phyloP scores from a whole-genome alignment of 2,113 vertebrate genomes.

The Eonycteris spelaea region DNA sequence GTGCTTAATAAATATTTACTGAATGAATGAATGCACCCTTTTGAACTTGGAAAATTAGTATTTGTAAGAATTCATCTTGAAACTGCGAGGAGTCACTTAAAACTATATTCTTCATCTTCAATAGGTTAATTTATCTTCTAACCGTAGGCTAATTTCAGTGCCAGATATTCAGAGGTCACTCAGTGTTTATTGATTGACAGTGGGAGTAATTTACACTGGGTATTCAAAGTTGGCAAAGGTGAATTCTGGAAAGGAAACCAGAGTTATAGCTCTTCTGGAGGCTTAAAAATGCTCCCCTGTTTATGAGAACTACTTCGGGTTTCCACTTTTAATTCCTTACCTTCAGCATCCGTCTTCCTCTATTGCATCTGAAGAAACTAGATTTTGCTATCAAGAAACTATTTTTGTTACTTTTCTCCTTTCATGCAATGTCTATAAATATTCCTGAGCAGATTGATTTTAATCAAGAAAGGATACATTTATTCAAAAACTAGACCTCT shows the following conservation, averaged over 20 bases:
- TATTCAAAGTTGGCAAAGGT: background rate
- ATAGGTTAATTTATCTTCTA: background rate
- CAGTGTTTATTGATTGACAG: background rate
- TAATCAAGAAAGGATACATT: background rate
- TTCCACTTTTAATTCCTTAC: background rate
- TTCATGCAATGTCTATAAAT: background rate
- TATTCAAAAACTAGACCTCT: background rate
- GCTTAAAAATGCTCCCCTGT: background rate
- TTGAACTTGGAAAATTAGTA: background rate
- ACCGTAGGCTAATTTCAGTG: background rate
- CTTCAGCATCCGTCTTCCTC: background rate
- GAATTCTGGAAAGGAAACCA: background rate
- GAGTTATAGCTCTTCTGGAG: background rate
- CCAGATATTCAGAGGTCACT: background rate
- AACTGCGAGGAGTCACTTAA: background rate
- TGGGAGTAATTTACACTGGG: background rate
- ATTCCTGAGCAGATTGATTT: background rate
- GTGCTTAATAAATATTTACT: background rate
- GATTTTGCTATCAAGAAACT: background rate
- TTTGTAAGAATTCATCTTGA: background rate
- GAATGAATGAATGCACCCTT: background rate
- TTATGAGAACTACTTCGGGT: background rate
- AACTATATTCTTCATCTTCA: background rate
- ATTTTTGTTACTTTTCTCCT: background rate
- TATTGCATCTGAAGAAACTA: background rate